phyloP scores from a whole-genome alignment of 1,140 invertebrate genomes.

The Amphibalanus amphitrite region DNA sequence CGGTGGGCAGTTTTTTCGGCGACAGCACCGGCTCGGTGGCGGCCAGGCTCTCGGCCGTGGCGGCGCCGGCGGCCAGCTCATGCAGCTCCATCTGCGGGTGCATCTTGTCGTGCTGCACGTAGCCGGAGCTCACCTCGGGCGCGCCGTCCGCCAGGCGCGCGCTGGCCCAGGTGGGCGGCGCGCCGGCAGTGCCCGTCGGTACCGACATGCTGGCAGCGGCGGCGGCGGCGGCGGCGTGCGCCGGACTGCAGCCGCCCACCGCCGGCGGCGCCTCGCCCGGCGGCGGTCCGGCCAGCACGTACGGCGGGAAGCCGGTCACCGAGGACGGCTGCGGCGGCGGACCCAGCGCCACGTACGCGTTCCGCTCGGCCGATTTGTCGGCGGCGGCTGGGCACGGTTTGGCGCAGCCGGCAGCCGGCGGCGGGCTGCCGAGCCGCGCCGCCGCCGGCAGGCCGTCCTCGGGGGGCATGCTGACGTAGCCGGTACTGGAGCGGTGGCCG shows the following conservation, averaged over 20 bases:
- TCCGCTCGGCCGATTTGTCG: neutral
- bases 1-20: neutral
- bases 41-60: neutral
- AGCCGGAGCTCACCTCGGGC: neutral
- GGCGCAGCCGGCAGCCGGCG: too few species aligned
- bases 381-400: neutral
- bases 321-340: neutral
- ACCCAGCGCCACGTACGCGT: neutral
- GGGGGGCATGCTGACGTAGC: neutral
- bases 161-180: neutral
- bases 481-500: neutral
- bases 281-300: neutral
- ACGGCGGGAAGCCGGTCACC: neutral
- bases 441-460: neutral
- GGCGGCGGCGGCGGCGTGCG: neutral
- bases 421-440: neutral
- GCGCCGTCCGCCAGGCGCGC: neutral
- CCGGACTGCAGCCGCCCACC: neutral
- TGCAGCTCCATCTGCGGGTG: neutral
- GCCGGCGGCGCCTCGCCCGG: neutral
- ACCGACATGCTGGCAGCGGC: too few species aligned
- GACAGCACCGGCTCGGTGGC: neutral
- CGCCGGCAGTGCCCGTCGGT: too few species aligned
- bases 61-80: neutral
- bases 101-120: neutral